Conservation (phyloP, 2,113 vertebrate species). For the Lethenteron reissneri region DNA sequence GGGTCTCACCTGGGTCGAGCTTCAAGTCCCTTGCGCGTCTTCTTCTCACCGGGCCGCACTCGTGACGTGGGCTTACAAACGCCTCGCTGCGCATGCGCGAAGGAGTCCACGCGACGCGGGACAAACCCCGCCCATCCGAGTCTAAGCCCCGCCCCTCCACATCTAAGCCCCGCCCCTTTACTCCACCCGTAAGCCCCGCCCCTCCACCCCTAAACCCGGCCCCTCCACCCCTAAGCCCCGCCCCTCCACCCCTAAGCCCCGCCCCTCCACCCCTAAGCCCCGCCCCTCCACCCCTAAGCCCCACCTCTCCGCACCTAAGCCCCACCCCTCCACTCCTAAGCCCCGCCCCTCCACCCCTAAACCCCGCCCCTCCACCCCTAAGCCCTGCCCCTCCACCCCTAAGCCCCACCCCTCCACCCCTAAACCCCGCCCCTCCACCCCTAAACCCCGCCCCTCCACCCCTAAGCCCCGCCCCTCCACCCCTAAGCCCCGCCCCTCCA, state of each 20-base stretch:
- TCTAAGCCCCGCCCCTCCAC: conserved; percentile 15
- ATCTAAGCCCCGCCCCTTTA: conserved; percentile 16
- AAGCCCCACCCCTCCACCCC: no score
- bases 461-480: no score
- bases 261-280: no score
- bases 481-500: no score
- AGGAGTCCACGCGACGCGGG: no score
- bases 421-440: no score
- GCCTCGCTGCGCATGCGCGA: no score
- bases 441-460: not conserved
- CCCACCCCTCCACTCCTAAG: not conserved
- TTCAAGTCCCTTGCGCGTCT: no score
- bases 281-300: not conserved
- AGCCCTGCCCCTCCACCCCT: not conserved
- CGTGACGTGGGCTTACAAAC: no score
- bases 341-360: not conserved
- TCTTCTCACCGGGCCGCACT: no score
- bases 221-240: not conserved
- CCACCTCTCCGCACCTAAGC: not conserved
- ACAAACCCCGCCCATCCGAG: conserved; percentile 9
- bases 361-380: no score
- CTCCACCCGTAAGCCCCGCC: conserved; percentile 11
- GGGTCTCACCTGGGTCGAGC: no score
- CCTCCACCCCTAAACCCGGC: not conserved
- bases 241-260: not conserved